Percentiles rank a stretch among this genome's conserved stretches.
phyloP scores from a whole-genome alignment of 2,797 vertebrate genomes.

The Alosa sapidissima region DNA sequence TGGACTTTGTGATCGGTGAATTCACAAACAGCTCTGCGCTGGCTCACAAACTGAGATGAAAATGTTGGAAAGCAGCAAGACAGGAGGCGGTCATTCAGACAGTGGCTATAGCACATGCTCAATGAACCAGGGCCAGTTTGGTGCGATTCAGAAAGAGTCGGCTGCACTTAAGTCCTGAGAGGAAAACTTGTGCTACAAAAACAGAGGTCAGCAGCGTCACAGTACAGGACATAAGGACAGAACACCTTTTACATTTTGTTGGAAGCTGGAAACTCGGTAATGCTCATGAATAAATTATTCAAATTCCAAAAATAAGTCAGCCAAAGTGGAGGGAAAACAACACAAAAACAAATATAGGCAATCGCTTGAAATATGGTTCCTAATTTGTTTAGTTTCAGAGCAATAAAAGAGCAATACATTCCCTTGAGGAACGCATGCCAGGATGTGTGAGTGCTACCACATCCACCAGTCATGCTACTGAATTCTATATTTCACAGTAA shows the following conservation, averaged over 20 bases:
- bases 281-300: slow-evolving; percentile 54
- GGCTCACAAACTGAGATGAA: slow-evolving; percentile 45
- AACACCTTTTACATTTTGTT: slow-evolving; percentile 36
- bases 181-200: slow-evolving; percentile 38
- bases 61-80: slow-evolving; percentile 50
- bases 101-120: slow-evolving; percentile 45
- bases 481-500: slow-evolving; percentile 44
- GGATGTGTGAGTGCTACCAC: slow-evolving; percentile 50
- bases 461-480: slow-evolving; percentile 36
- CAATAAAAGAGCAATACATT: slow-evolving; percentile 44
- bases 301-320: slow-evolving; percentile 55
- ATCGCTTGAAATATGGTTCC: slow-evolving; percentile 46
- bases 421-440: slow-evolving; percentile 51
- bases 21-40: slow-evolving; percentile 53
- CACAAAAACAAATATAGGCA: slow-evolving; percentile 34
- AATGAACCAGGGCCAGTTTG: slow-evolving; percentile 50
- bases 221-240: slow-evolving; percentile 29
- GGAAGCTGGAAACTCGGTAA: slow-evolving; percentile 17
- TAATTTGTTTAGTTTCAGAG: slow-evolving; percentile 55
- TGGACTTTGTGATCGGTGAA: slow-evolving; percentile 63
- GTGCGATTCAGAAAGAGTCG: slow-evolving; percentile 49
- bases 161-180: neutral
- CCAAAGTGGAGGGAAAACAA: slow-evolving; percentile 45
- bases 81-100: slow-evolving; percentile 4
- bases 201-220: slow-evolving; percentile 44